Base-by-base conservation (phyloP, 35 echinoderm and acorn worm genomes). In the Strongylocentrotus purpuratus region DNA sequence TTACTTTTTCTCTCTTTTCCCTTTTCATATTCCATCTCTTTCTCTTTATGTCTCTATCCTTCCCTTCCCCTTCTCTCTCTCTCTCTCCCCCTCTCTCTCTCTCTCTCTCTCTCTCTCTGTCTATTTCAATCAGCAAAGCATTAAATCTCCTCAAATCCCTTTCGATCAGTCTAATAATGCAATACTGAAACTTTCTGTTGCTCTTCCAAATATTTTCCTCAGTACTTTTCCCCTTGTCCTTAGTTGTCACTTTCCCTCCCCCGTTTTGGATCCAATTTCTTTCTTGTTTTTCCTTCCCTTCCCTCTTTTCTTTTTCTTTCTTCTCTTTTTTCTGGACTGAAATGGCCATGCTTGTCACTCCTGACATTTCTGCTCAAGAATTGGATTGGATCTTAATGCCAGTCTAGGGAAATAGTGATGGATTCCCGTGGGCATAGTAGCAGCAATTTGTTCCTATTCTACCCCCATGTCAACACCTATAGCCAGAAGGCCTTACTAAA, bases 371-470 rank as follows among this genome's bases (percentile, higher is more conserved):
- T n/a, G 7, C 65, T 8, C 65, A 78, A n/a, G 65, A 78, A 78
- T 78, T 78, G 65, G 65, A 78, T 78, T 78, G 65, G 65, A 78
- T 78, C 65, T 78, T 78, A 78, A 78, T 78, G 65, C 65, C 65
- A 78, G 65, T 78, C 65, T 78, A 78, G 65, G 65, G 65, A 78
- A 78, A 78, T 78, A 78, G 65, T 78, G 65, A 78, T n/a, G 65
- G 65, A 78, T 78, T n/a, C 65, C 65, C 65, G 28, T 78, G 65
- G 65, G 65, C 65, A 78, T 78, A 78, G 65, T 78, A 78, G 22
- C 65, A n/a, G 20, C 65, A 78, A 78, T 78, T 78, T 78, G 65
- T 78, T 78, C 65, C 65, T 78, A 78, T 78, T 78, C 25, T 78
- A 78, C 65, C 65, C n/a, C 20, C 65, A 78, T 78, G 65, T 78